Evolutionary conservation across 2,113 vertebrate species (phyloP).

Genomic region (Serilophus lunatus): DNA sequence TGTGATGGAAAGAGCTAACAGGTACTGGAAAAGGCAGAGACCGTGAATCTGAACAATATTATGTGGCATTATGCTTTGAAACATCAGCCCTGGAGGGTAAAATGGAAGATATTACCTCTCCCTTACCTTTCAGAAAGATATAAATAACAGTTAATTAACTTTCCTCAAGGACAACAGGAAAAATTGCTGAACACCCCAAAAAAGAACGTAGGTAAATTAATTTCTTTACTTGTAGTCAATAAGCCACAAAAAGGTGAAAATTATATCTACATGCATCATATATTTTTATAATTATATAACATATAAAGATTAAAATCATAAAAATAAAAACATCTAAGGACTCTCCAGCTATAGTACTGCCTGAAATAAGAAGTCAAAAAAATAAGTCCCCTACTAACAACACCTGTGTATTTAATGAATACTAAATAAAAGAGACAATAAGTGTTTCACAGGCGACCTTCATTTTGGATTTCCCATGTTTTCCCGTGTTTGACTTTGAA

Average conservation of each 20-base stretch:
- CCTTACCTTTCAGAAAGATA: not conserved
- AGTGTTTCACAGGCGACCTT: not conserved
- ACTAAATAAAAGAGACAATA: not conserved
- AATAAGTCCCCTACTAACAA: not conserved
- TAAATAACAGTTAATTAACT: constrained; percentile 34
- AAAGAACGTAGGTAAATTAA: not conserved
- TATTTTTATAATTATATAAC: not conserved
- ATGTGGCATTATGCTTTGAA: not conserved
- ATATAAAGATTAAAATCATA: not conserved
- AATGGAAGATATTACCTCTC: not conserved
- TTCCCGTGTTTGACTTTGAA: constrained; percentile 7
- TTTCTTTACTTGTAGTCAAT: not conserved
- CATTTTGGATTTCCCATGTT: not conserved
- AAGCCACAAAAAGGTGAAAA: not conserved
- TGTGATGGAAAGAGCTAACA: not conserved
- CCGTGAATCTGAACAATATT: not conserved
- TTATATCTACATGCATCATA: not conserved
- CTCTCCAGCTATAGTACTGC: not conserved
- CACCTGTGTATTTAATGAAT: not conserved
- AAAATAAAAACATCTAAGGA: not conserved
- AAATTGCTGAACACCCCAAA: not conserved
- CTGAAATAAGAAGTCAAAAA: not conserved
- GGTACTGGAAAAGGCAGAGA: not conserved
- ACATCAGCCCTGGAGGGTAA: not conserved
- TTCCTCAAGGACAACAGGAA: not conserved